Base-by-base conservation (phyloP, 1,140 invertebrate species). In the Galendromus occidentalis region DNA sequence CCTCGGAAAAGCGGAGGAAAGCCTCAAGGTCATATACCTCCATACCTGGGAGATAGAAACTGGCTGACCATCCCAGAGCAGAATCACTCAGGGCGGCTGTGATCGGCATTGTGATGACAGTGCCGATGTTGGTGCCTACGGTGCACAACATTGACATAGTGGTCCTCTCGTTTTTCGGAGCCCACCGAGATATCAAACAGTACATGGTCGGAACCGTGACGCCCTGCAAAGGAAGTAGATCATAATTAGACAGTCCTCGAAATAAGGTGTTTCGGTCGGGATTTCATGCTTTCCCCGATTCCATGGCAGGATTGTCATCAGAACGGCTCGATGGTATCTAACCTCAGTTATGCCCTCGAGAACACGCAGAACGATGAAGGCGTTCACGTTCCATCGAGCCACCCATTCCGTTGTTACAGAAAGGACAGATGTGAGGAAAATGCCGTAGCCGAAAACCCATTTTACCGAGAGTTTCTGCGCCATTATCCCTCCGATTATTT, bases 401-500 rank as follows among this genome's bases (percentile, higher is more conserved):
- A 66, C 39, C 39, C 33, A 65, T 5, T 65, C 91, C 0, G 87
- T 90, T 0, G 92, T 73, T 6, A 93, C 75, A 0, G 89, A 91
- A n/a, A 91, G 74, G 5, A 87, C 64, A 67, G 86, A 88, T 44
- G 88, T 86, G 33, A 85, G 74, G 22, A 91, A 75, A 80, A 91
- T 84, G 2, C 86, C 86, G 69, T 82, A 80, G 68, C 85, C 84
- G 80, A 91, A 86, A 51, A 89, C 83, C 82, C 85, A 86, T 77
- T 88, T 89, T 1, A 85, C 86, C 4, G 85, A 86, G 68, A 84
- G 81, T 30, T 83, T 73, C 75, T 88, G 86, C 0, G 86, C 83
- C 44, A 89, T 74, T 64, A 84, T 78, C 1, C 84, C 87, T 42
- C 86, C 86, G 0, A 89, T 86, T 47, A 91, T 77, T 76, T 91